phyloP scores from a whole-genome alignment of 2,888 invertebrate genomes.

The Philereme transversata region DNA sequence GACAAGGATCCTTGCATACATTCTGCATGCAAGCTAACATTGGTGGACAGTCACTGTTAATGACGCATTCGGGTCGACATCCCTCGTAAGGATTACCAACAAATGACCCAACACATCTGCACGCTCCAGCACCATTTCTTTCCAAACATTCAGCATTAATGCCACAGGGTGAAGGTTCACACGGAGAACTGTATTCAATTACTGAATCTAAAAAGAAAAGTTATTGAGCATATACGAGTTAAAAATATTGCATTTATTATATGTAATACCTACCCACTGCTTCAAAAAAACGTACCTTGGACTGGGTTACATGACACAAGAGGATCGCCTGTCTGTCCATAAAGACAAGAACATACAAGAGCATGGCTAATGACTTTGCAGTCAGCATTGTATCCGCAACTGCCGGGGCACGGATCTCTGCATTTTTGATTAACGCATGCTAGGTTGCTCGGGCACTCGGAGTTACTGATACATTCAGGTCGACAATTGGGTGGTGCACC shows the following conservation, averaged over 20 bases:
- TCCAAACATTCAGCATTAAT: constrained; percentile 85
- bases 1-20: constrained; percentile 92
- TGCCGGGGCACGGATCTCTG: constrained; percentile 87
- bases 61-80: constrained; percentile 92
- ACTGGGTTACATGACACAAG: constrained; percentile 73
- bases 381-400: constrained; percentile 88
- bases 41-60: constrained; percentile 90
- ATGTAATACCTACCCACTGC: background rate
- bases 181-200: constrained; percentile 82
- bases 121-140: constrained; percentile 87
- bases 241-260: background rate
- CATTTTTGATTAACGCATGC: constrained; percentile 89
- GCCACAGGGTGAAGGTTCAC: constrained; percentile 88
- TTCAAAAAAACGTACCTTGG: constrained; percentile 57
- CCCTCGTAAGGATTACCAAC: constrained; percentile 82
- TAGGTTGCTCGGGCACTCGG: constrained; percentile 86
- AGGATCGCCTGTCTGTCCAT: constrained; percentile 88
- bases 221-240: background rate
- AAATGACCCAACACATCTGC: constrained; percentile 87
- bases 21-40: constrained; percentile 89
- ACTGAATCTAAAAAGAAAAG: constrained; percentile 57
- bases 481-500: constrained; percentile 87
- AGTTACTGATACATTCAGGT: constrained; percentile 87
- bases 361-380: constrained; percentile 90
- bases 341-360: constrained; percentile 86